Conservation (phyloP, 2,113 vertebrate species). For the Cranoglanis bouderius region DNA sequence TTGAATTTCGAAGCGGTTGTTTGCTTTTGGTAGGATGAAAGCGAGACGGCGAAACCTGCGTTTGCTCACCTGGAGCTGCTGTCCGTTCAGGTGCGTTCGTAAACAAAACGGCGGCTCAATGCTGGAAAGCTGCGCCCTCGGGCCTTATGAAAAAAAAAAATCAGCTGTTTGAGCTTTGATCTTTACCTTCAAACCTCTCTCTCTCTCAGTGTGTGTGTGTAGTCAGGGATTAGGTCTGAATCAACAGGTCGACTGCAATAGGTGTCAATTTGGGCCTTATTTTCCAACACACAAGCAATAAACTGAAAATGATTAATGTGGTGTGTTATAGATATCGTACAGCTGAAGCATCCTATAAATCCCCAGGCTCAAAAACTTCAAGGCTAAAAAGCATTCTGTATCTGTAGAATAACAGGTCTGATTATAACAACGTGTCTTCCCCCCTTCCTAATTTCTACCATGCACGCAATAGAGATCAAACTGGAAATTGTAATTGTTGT, state of each 20-base stretch:
- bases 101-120: conserved; percentile 48
- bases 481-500: conserved; percentile 22
- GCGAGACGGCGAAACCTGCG: conserved; percentile 40
- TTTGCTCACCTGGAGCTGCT: conserved; percentile 60
- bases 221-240: conserved; percentile 21
- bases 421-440: not conserved
- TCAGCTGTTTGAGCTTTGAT: conserved; percentile 42
- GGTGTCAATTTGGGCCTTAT: conserved; percentile 24
- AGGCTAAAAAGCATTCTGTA: conserved; percentile 7
- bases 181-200: conserved; percentile 27
- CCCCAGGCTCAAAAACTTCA: conserved; percentile 18
- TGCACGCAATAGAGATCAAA: conserved; percentile 1
- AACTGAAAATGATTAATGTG: conserved; percentile 31
- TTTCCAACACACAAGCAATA: conserved; percentile 1
- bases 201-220: conserved; percentile 9
- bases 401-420: conserved; percentile 32
- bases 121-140: conserved; percentile 38
- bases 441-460: conserved; percentile 7
- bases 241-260: conserved; percentile 16
- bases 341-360: conserved; percentile 18
- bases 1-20: conserved; percentile 44
- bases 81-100: conserved; percentile 52
- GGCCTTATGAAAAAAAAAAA: conserved; percentile 39
- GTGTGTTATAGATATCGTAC: conserved; percentile 1
- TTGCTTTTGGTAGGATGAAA: conserved; percentile 56